Conservation (phyloP, 2,888 invertebrate species). For the Xylocampa areola region DNA sequence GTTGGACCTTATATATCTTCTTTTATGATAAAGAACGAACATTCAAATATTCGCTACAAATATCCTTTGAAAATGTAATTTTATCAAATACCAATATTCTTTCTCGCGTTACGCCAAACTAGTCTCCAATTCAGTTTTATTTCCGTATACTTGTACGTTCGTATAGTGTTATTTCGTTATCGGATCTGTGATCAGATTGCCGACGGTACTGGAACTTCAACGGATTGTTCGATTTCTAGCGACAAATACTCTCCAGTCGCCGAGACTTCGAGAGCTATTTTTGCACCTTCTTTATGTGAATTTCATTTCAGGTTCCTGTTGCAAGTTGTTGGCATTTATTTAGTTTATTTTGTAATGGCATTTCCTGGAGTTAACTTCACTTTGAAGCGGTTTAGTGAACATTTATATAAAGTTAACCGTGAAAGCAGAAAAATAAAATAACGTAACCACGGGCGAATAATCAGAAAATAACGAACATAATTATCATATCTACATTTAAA, state of each 20-base stretch:
- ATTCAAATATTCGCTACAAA: too few relatives aligned
- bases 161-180: slow-evolving; percentile 35
- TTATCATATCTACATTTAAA: too few relatives aligned
- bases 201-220: slow-evolving; percentile 24
- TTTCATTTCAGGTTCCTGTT: slow-evolving; percentile 24
- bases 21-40: too few relatives aligned
- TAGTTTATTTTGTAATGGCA: slow-evolving; percentile 2
- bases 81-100: neutral
- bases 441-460: too few relatives aligned
- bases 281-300: slow-evolving; percentile 35
- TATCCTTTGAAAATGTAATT: too few relatives aligned
- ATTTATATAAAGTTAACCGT: too few relatives aligned
- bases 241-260: slow-evolving; percentile 45
- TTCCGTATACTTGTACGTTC: slow-evolving; percentile 4
- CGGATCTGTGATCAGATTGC: slow-evolving; percentile 31
- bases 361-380: slow-evolving; percentile 4
- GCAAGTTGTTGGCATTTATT: slow-evolving; percentile 9
- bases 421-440: too few relatives aligned
- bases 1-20: too few relatives aligned
- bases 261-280: slow-evolving; percentile 36
- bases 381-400: neutral
- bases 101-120: neutral
- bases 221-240: slow-evolving; percentile 51
- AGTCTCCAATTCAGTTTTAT: slow-evolving; percentile 13
- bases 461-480: too few relatives aligned